Conservation (phyloP, 2,888 invertebrate species). For the Allygus modestus region DNA sequence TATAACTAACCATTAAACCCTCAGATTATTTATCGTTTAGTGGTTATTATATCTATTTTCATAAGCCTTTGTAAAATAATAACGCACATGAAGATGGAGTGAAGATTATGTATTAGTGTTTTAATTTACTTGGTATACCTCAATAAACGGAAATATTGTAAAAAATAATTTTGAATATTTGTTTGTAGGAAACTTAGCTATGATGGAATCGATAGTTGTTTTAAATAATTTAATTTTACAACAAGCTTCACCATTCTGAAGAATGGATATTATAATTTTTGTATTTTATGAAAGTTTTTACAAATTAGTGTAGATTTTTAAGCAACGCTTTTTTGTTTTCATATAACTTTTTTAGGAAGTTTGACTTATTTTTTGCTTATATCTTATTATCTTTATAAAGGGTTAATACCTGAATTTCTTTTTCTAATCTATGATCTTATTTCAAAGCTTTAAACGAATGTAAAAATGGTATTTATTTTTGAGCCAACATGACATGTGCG, state of each 20-base stretch:
- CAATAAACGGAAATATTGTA: not conserved
- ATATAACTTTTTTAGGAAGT: too few species aligned
- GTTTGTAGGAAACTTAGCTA: constrained; percentile 7
- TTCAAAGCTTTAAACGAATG: not conserved
- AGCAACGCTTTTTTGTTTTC: too few species aligned
- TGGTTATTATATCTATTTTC: constrained; percentile 40
- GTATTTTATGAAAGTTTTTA: too few species aligned
- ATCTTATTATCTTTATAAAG: too few species aligned
- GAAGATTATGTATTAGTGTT: constrained; percentile 22
- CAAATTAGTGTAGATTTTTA: too few species aligned
- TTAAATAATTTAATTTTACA: not conserved
- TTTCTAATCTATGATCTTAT: not conserved
- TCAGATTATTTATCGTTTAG: constrained; percentile 14
- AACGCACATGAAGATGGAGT: constrained; percentile 23
- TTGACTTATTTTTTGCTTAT: too few species aligned
- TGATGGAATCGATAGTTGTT: constrained; percentile 16
- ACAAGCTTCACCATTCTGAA: too few species aligned
- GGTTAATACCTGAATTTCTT: too few species aligned
- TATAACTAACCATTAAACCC: constrained; percentile 11
- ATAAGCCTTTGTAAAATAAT: constrained; percentile 34
- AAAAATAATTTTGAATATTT: not conserved
- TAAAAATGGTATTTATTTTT: not conserved
- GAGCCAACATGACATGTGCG: not conserved
- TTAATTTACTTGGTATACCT: not conserved
- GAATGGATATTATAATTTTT: too few species aligned